Evolutionary conservation across 1,140 invertebrate species (phyloP), one percentile per base, ranked within the genome.

Genomic region (Lordiphosa clarofinis): DNA sequence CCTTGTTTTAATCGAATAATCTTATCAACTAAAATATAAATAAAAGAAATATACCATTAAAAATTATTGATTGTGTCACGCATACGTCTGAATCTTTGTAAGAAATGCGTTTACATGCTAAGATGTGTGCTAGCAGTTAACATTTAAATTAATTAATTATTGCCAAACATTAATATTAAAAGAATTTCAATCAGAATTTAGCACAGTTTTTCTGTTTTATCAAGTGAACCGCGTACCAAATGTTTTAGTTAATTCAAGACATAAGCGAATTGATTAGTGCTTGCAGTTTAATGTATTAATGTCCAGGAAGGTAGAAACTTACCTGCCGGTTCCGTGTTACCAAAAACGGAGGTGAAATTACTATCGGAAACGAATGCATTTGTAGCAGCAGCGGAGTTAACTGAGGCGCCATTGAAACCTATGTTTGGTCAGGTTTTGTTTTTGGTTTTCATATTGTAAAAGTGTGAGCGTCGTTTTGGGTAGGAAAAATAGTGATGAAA

Each of bases 361-460:
- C 93, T 94, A 90, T 96, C 95, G 88, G 94, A 94, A 88, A 96
- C 95, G 92, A 96, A 96, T 73, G 94, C 92, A 91, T 92, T 94
- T 91, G 91, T 92, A 90, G 91, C 92, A 90, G 91, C 90, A 70
- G 91, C 89, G 68, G 88, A 90, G 87, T 90, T 89, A 68, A 87
- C 72, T 78, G 91, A 90, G 90, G 62, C 88, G 88, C 82, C 88
- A 91, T 90, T 90, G 90, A 87, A 87, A 90, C 88, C 76, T 79
- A 76, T 76, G 56, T 62, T 71, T 63, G 33, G 73, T 57, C 76
- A 40, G 46, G 55, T 69, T 75, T 65, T 62, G 38, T 59, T 50
- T 81, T 47, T 61, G 9, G 42, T 48, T 64, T 36, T 60, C 62
- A 42, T 40, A 63, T 48, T 36, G 68, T 43, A 56, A 65, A 39